Evolutionary conservation across 2,888 invertebrate genomes (phyloP).

Genomic region (Conus canariensis): DNA sequence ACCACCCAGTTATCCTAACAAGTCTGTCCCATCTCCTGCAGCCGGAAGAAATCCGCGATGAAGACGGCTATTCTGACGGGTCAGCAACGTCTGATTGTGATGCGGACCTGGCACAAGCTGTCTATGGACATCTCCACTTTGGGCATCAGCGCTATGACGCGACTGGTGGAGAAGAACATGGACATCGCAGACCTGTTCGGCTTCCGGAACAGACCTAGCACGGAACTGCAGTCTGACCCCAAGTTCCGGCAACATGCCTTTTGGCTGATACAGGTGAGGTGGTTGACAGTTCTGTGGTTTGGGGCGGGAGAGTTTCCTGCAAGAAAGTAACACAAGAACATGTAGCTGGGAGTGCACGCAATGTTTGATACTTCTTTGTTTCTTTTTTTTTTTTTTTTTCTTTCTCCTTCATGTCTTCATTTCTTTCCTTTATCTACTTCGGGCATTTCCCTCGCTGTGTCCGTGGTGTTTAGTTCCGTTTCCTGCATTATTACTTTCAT

Average conservation of each 20-base stretch:
- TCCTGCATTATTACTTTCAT: no score
- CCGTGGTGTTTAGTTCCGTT: no score
- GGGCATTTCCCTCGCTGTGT: no score
- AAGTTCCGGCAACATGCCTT: conserved; percentile 27
- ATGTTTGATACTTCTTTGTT: not conserved
- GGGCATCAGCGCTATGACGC: conserved; percentile 2
- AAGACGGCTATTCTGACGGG: not conserved
- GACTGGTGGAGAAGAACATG: not conserved
- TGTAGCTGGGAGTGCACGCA: not conserved
- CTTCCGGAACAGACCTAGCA: no score
- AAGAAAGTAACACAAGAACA: not conserved
- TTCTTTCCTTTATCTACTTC: not conserved
- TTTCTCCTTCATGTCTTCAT: not conserved
- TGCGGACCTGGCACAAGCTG: conserved; percentile 14
- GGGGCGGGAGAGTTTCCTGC: not conserved
- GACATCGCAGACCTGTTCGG: not conserved
- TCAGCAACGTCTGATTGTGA: conserved; percentile 14
- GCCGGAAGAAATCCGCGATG: not conserved
- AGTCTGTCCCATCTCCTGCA: not conserved
- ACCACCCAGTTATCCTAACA: not conserved
- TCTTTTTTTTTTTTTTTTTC: not conserved
- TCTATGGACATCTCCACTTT: not conserved
- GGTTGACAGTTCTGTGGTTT: not conserved
- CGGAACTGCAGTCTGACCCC: not conserved
- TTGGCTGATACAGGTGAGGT: conserved; percentile 26